Percentiles rank a stretch among this genome's conserved stretches.
Evolutionary conservation across 92 coral and sea anemone species (phyloP).

Genomic region (Siderastrea radians): DNA sequence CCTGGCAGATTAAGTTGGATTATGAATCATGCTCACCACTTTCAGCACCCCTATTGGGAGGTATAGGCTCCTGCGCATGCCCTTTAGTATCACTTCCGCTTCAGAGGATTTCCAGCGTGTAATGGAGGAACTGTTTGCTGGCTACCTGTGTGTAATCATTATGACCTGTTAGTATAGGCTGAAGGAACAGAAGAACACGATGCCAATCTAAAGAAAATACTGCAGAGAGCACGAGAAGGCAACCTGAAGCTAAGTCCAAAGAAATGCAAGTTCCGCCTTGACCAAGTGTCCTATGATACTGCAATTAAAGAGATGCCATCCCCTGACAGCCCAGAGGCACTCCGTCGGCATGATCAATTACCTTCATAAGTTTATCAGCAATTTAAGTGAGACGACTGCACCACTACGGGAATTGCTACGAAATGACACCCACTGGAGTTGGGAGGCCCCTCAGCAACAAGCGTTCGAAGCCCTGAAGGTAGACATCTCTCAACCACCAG

Average conservation of each 20-base stretch:
- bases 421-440: not conserved
- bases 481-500: slow-evolving; percentile 30
- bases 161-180: slow-evolving; percentile 18
- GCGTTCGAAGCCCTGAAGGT: slow-evolving; percentile 29
- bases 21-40: slow-evolving; percentile 35
- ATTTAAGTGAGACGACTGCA: slow-evolving; percentile 10
- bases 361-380: slow-evolving; percentile 29
- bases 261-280: slow-evolving; percentile 45
- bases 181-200: slow-evolving; percentile 30
- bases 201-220: not conserved
- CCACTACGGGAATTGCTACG: slow-evolving; percentile 11
- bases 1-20: slow-evolving; percentile 33
- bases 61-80: slow-evolving; percentile 14
- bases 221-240: not conserved
- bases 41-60: slow-evolving; percentile 20
- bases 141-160: too few species aligned
- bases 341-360: slow-evolving; percentile 22
- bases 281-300: slow-evolving; percentile 11
- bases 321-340: slow-evolving; percentile 38
- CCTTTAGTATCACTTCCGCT: not conserved
- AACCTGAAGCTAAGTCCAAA: slow-evolving; percentile 17
- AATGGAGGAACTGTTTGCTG: too few species aligned
- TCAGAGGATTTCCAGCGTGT: too few species aligned
- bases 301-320: slow-evolving; percentile 48
- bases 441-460: slow-evolving; percentile 35